Percentiles rank a stretch among this genome's conserved stretches.
phyloP scores from a whole-genome alignment of 2,888 invertebrate species.

The Xiphydria camelus region DNA sequence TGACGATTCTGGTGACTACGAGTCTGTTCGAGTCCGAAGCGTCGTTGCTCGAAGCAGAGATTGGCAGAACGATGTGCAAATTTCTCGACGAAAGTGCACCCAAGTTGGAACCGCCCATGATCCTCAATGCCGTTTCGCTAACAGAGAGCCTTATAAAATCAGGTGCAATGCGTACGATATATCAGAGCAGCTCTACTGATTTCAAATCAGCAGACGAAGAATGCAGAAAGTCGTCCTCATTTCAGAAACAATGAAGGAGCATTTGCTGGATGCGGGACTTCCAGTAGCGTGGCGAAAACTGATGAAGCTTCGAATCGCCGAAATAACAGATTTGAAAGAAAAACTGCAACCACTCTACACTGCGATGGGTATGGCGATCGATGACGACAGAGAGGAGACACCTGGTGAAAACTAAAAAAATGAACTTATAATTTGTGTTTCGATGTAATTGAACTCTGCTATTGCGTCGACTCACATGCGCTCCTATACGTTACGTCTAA shows the following conservation, averaged over 20 bases:
- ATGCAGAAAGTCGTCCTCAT: constrained; percentile 1
- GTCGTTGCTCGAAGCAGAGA: constrained; percentile 59
- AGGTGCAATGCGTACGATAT: constrained; percentile 32
- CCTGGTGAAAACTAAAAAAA: too few relatives aligned
- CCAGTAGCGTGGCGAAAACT: constrained; percentile 14
- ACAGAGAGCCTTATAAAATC: constrained; percentile 59
- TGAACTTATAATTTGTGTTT: too few relatives aligned
- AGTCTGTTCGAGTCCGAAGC: constrained; percentile 42
- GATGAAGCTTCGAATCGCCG: constrained; percentile 4
- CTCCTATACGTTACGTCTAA: too few relatives aligned
- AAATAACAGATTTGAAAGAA: constrained; percentile 9
- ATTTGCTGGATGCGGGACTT: constrained; percentile 27
- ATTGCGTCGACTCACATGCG: too few relatives aligned
- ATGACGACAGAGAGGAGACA: too few relatives aligned
- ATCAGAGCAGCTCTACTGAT: neutral
- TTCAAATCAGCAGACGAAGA: neutral
- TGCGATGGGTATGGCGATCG: constrained; percentile 7
- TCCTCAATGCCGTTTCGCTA: constrained; percentile 61
- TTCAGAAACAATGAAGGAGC: constrained; percentile 30
- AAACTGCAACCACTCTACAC: constrained; percentile 14
- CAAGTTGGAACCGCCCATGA: constrained; percentile 60
- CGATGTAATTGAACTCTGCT: too few relatives aligned
- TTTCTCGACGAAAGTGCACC: constrained; percentile 60
- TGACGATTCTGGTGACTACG: constrained; percentile 65
- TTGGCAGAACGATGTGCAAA: constrained; percentile 61